Percentiles rank a stretch among this genome's conserved stretches.
phyloP scores from a whole-genome alignment of 2,797 vertebrate species.

The Borostomias antarcticus region DNA sequence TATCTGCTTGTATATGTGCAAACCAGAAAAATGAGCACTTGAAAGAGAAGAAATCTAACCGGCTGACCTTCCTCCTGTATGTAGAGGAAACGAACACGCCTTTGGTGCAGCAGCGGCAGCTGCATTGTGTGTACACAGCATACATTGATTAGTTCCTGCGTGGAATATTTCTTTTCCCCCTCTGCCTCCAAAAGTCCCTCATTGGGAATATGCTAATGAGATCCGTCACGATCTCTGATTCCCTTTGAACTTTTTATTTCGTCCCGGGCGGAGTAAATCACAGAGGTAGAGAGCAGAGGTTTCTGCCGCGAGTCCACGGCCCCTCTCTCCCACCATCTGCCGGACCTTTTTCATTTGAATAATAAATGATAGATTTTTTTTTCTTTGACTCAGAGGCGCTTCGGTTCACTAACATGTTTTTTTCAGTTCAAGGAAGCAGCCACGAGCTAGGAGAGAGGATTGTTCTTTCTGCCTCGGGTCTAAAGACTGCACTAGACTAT shows the following conservation, averaged over 20 bases:
- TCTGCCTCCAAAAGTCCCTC: conserved; percentile 76
- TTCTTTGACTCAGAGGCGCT: conserved; percentile 62
- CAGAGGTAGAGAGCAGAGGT: conserved; percentile 88
- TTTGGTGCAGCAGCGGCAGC: conserved; percentile 24
- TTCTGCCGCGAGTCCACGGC: conserved; percentile 80
- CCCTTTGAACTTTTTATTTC: conserved; percentile 89
- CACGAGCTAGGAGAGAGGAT: conserved; percentile 58
- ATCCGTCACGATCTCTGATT: conserved; percentile 90
- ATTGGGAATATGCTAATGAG: conserved; percentile 95
- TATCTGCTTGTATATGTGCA: not conserved
- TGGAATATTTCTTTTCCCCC: conserved; percentile 58
- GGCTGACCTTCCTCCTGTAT: conserved; percentile 5
- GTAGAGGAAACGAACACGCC: conserved; percentile 29
- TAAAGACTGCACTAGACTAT: conserved; percentile 43
- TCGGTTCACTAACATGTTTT: conserved; percentile 57
- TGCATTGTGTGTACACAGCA: conserved; percentile 43
- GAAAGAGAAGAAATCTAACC: not conserved
- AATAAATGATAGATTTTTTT: conserved; percentile 79
- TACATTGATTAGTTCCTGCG: conserved; percentile 80
- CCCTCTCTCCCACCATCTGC: conserved; percentile 92
- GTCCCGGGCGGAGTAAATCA: conserved; percentile 86
- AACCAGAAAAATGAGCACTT: conserved; percentile 1
- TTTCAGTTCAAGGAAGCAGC: conserved; percentile 54
- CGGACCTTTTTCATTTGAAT: conserved; percentile 91
- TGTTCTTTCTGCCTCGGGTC: conserved; percentile 54